These are phyloP conservation scores for Apis laboriosa DNA, from an alignment of 1,140 invertebrate species.

Conservation along the genomic window DNA sequence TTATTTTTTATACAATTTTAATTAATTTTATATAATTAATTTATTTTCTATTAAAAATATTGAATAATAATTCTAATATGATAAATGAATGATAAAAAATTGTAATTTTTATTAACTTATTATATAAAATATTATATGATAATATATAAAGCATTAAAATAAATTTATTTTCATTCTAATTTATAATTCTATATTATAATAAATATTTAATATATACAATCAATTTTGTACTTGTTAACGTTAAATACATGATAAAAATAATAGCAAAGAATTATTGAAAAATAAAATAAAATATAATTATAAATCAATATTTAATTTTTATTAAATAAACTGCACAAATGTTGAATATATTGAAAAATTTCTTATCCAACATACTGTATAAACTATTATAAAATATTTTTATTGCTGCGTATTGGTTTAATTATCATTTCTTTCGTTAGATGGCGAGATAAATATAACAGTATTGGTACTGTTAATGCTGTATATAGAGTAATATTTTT, in stretches of 20 bases:
- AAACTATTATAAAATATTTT: conserved; percentile 13
- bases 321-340: background rate
- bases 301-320: background rate
- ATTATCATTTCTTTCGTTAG: conserved; percentile 6
- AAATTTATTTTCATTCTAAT: background rate
- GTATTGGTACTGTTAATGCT: background rate
- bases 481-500: conserved; percentile 2
- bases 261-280: too few relatives aligned
- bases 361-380: background rate
- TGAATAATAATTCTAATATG: background rate
- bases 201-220: background rate
- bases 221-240: background rate
- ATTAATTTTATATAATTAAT: background rate
- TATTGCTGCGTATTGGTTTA: background rate
- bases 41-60: background rate
- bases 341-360: background rate
- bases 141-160: background rate
- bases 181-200: background rate
- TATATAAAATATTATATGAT: background rate
- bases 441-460: conserved; percentile 25
- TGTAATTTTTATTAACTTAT: background rate
- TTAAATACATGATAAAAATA: background rate
- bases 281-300: background rate
- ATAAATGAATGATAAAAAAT: background rate
- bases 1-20: too few relatives aligned